A percentile compares a stretch with the other conserved stretches of the same genome.
phyloP scores from a whole-genome alignment of 2,888 invertebrate species.

The Eristalis arbustorum region DNA sequence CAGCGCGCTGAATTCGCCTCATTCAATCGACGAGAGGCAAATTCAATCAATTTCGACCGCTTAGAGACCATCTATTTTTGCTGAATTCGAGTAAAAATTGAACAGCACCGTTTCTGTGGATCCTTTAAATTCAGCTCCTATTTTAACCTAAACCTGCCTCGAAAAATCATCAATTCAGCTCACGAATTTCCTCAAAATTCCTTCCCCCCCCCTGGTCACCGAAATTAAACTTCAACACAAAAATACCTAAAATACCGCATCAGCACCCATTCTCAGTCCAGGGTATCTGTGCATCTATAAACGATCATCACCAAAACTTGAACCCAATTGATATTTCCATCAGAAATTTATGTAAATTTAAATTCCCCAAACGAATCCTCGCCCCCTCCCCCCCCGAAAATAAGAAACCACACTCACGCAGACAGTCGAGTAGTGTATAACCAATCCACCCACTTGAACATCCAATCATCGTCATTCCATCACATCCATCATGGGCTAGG shows the following conservation, averaged over 20 bases:
- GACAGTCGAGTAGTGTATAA: not conserved
- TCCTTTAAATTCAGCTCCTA: not conserved
- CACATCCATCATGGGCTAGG: conserved; percentile 23
- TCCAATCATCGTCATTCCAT: conserved; percentile 52
- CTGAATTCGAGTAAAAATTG: not conserved
- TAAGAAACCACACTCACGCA: conserved; percentile 14
- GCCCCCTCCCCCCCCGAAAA: not conserved
- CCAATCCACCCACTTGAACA: conserved; percentile 49
- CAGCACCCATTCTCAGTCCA: not conserved
- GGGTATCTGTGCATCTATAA: not conserved
- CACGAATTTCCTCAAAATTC: not conserved
- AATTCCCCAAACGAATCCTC: conserved; percentile 32
- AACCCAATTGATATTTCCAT: conserved; percentile 12
- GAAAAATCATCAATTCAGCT: not conserved
- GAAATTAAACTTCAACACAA: not conserved
- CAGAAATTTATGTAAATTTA: conserved; percentile 29
- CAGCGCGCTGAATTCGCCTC: not conserved
- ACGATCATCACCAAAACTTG: conserved; percentile 1
- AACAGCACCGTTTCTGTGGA: not conserved
- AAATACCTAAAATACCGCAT: not conserved
- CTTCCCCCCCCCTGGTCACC: not conserved
- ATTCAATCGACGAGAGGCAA: not conserved
- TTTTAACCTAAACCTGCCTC: not conserved
- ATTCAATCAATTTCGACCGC: not conserved
- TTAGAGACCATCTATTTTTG: not conserved